Base-by-base conservation (phyloP, 2,113 vertebrate genomes). In the Centropus unirufus region DNA sequence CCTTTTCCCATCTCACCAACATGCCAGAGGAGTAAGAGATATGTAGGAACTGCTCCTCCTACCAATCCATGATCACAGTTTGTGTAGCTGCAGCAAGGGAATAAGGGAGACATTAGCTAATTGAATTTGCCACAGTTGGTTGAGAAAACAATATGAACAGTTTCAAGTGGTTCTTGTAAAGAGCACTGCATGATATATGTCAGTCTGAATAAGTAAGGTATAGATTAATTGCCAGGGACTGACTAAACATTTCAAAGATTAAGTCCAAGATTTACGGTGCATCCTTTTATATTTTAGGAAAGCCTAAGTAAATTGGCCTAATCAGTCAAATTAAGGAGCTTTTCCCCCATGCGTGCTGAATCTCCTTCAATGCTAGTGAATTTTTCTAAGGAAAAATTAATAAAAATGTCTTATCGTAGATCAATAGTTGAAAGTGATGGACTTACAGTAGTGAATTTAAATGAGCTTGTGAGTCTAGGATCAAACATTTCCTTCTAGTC, bases 381-480 rank as follows among this genome's bases (percentile, higher is more conserved):
- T 93, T 96, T 96, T 96, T 95, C 84, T 93, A 80, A 90, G 69
- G 92, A 90, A 97, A 96, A 95, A 97, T 95, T 97, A 97, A 97
- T 97, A 97, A 97, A 96, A 97, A 95, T 94, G 90, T 95, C 94
- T 97, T 96, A 97, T 97, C 93, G 87, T 82, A 96, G 95, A 97
- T 97, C 96, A 96, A 97, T 97, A 95, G 84, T 91, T 95, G 89
- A 96, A 97, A 97, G 93, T 90, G 93, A 97, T 96, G 93, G 95
- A 96, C 87, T 97, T 95, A 90, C 29, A 89, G 90, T 68, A 90
- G 88, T 90, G 96, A 97, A 97, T 96, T 96, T 93, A 95, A 97
- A 97, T 96, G 79, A 95, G 88, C 36, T 58, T 91, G 34, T 58
- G 72, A 93, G 44, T 79, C 62, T 95, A 81, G 76, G 94, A 97